Base-by-base conservation (phyloP, 2,797 vertebrate genomes). In the Melopsittacus undulatus region DNA sequence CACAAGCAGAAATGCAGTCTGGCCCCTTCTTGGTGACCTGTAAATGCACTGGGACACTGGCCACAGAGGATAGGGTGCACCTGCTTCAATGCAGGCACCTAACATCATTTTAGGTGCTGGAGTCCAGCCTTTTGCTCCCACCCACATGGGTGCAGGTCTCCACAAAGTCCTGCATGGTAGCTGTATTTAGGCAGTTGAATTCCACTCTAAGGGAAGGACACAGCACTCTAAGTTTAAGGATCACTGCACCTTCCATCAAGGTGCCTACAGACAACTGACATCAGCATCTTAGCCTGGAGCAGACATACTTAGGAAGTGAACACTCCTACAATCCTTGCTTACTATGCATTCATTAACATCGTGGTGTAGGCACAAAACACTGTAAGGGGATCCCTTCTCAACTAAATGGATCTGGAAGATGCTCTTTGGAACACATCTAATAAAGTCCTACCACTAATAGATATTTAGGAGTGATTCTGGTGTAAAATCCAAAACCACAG, bases 161-260 rank as follows among this genome's bases (percentile, higher is more conserved):
- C 21, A 54, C 13, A 10, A 26, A 79, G 30, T 75, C 63, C 49
- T 61, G 19, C 18, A 36, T 7, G 0, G 0, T 3, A 49, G 13
- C 16, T 85, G 3, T n/a, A 21, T 38, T 61, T 26, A 57, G 27
- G 38, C 9, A 85, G 13, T 7, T 63, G 17, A 43, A 59, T 56
- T 69, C 6, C 29, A 30, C 29, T 32, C 29, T 17, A 18, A 75
- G 20, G 13, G 27, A 76, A 80, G n/a, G 62, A 86, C 10, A 13
- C 34, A 27, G 7, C 3, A 3, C 11, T 7, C 2, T 17, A 43
- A 15, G 29, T 72, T 92, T 77, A 89, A 85, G 42, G 30, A 76
- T 57, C 42, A 13, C 26, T 38, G 21, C 23, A 42, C 36, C n/a
- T 18, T 83, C 57, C 24, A n/a, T 13, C 57, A n/a, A 15, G 73